phyloP scores from a whole-genome alignment of 2,797 vertebrate species.

The Cossypha dichroa region DNA sequence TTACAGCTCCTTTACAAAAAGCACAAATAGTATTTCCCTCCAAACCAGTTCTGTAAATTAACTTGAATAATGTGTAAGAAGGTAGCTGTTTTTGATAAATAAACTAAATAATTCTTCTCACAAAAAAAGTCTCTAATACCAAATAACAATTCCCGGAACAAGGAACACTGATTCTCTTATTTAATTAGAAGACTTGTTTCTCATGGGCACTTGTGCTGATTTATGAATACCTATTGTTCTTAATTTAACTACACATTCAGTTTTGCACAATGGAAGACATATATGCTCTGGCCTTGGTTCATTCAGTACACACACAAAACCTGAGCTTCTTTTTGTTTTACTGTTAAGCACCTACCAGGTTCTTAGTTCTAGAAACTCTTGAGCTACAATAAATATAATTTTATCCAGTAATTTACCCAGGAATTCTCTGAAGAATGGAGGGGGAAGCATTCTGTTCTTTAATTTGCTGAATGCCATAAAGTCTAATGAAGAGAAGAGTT shows the following conservation, averaged over 20 bases:
- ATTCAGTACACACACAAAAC: not conserved
- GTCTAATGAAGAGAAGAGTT: not conserved
- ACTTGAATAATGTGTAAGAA: not conserved
- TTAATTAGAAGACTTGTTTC: conserved; percentile 72
- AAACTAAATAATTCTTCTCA: not conserved
- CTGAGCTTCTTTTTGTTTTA: not conserved
- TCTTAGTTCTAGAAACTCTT: not conserved
- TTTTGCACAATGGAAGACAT: conserved; percentile 58
- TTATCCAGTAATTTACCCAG: not conserved
- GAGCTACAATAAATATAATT: not conserved
- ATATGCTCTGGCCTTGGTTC: not conserved
- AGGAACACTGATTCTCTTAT: conserved; percentile 61
- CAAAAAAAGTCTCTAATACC: conserved; percentile 40
- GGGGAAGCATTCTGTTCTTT: not conserved
- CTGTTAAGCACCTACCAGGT: not conserved
- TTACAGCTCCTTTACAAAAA: not conserved
- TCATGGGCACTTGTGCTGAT: conserved; percentile 56
- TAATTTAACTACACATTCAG: conserved; percentile 65
- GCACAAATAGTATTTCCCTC: not conserved
- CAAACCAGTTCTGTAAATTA: not conserved
- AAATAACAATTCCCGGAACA: conserved; percentile 68
- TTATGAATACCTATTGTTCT: conserved; percentile 76
- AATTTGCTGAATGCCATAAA: not conserved
- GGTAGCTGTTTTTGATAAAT: not conserved
- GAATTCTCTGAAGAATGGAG: not conserved